These are phyloP conservation scores for Phymastichus coffea DNA, from an alignment of 1,140 invertebrate species.

Conservation along the genomic window DNA sequence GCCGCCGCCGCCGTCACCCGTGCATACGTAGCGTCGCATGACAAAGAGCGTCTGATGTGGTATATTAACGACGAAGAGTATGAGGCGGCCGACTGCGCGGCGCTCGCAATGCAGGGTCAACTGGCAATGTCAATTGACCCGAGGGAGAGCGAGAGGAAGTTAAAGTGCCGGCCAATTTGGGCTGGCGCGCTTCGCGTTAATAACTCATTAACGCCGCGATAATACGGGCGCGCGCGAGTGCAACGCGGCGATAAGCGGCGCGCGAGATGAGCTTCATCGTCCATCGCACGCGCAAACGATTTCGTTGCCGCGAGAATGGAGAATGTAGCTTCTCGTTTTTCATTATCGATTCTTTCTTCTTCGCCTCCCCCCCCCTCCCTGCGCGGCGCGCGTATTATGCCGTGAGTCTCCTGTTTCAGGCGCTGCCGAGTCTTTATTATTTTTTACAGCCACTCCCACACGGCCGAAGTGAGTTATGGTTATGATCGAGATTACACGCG, in stretches of 20 bases:
- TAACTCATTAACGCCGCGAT: conserved; percentile 26
- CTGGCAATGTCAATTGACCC: conserved; percentile 46
- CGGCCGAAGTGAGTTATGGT: conserved; percentile 2
- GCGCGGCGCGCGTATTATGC: conserved; percentile 3
- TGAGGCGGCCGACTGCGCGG: no score
- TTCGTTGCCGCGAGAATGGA: no score
- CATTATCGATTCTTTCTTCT: not conserved
- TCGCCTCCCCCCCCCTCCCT: not conserved
- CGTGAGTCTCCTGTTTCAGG: not conserved
- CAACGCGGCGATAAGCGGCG: conserved; percentile 2
- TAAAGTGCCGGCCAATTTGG: conserved; percentile 28
- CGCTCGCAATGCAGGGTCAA: conserved; percentile 43
- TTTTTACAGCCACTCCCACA: not conserved
- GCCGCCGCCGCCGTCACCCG: no score
- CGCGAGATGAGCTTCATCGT: no score
- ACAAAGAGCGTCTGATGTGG: no score
- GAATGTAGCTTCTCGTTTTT: no score
- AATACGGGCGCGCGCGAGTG: not conserved
- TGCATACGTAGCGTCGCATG: no score
- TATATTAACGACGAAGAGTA: no score
- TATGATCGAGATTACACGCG: conserved; percentile 4
- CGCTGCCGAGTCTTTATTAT: not conserved
- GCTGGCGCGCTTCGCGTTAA: conserved; percentile 12
- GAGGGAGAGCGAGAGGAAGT: conserved; percentile 21
- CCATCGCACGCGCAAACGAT: no score